Evolutionary conservation across 2,888 invertebrate species (phyloP).

Genomic region (Sesia bembeciformis): DNA sequence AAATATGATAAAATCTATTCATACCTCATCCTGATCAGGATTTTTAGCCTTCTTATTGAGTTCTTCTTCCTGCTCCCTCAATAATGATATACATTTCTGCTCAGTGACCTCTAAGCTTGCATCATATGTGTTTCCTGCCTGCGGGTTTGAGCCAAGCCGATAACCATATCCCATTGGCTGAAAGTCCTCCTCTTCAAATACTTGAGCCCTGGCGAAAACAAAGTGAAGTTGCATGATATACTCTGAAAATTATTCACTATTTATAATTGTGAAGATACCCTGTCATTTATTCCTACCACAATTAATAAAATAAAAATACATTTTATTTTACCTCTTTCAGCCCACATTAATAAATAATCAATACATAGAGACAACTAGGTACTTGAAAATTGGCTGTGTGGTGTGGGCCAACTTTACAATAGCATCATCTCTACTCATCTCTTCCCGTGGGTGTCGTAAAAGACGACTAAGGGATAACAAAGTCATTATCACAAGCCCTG

Average conservation of each 20-base stretch:
- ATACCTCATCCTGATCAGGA: slow-evolving; percentile 67
- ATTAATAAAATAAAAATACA: no score
- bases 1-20: neutral
- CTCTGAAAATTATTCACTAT: no score
- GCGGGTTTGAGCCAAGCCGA: slow-evolving; percentile 77
- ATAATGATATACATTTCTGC: slow-evolving; percentile 84
- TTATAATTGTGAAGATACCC: no score
- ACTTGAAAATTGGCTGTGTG: no score
- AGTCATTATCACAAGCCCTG: no score
- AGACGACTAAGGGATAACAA: no score
- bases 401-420: no score
- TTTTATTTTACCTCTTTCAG: neutral
- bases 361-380: no score
- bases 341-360: no score
- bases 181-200: slow-evolving; percentile 97
- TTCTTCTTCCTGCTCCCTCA: slow-evolving; percentile 94
- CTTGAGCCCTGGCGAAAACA: slow-evolving; percentile 77
- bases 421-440: no score
- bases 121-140: slow-evolving; percentile 50
- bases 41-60: slow-evolving; percentile 80
- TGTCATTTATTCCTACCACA: no score
- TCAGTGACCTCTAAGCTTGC: slow-evolving; percentile 85
- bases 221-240: neutral
- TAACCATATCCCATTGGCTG: slow-evolving; percentile 95
- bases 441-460: no score